Evolutionary conservation across 2,888 invertebrate genomes (phyloP).

Genomic region (Melangyna quadrimaculata): DNA sequence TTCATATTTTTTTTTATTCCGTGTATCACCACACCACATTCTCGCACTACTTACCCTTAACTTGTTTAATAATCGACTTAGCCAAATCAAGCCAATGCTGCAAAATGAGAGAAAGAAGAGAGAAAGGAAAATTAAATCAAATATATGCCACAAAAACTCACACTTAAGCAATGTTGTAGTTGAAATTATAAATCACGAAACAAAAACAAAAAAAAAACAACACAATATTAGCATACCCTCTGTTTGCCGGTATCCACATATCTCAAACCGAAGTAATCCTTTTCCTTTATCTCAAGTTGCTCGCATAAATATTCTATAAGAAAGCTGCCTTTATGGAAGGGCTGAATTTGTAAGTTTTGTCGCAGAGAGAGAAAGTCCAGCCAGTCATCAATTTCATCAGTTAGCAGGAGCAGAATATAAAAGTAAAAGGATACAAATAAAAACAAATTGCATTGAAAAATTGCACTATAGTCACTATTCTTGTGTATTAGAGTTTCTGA

Average conservation of each 20-base stretch:
- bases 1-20: slow-evolving; percentile 23
- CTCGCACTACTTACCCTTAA: slow-evolving; percentile 86
- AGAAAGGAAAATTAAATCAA: slow-evolving; percentile 4
- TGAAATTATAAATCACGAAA: no score
- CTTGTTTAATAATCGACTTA: slow-evolving; percentile 94
- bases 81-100: slow-evolving; percentile 97
- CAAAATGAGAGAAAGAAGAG: slow-evolving; percentile 74
- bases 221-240: slow-evolving; percentile 86
- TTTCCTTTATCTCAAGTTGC: slow-evolving; percentile 94
- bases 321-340: slow-evolving; percentile 93
- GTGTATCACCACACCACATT: neutral
- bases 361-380: slow-evolving; percentile 13
- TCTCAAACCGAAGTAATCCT: slow-evolving; percentile 96
- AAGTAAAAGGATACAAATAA: neutral
- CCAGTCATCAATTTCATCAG: slow-evolving; percentile 4
- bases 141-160: slow-evolving; percentile 37
- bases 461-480: slow-evolving; percentile 54
- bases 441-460: slow-evolving; percentile 46
- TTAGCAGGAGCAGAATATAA: neutral
- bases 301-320: slow-evolving; percentile 95
- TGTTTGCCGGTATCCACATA: slow-evolving; percentile 95
- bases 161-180: neutral
- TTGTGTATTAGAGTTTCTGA: slow-evolving; percentile 35
- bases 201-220: neutral
- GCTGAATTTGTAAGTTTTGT: slow-evolving; percentile 82